phyloP scores from a whole-genome alignment of 1,140 invertebrate species.

The Neodiprion pinetum region DNA sequence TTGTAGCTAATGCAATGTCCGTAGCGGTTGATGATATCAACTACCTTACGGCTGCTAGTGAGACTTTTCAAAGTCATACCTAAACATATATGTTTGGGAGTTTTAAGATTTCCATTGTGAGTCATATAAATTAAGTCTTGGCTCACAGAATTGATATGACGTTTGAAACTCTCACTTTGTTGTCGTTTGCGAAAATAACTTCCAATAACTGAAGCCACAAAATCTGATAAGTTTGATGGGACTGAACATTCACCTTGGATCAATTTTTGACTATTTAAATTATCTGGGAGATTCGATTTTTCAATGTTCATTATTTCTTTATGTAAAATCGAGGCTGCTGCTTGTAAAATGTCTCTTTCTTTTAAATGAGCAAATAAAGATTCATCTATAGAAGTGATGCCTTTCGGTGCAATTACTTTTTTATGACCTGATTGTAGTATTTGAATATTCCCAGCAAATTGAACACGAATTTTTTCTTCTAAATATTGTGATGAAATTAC shows the following conservation, averaged over 20 bases:
- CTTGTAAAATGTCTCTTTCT: neutral
- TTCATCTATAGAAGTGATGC: neutral
- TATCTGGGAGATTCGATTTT: neutral
- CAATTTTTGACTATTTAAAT: neutral
- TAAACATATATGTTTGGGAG: slow-evolving; percentile 41
- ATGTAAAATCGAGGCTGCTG: neutral
- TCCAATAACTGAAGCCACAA: neutral
- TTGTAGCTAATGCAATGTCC: slow-evolving; percentile 45
- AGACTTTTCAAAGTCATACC: slow-evolving; percentile 46
- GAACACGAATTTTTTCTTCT: neutral
- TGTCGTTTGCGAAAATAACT: neutral
- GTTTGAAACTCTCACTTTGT: neutral
- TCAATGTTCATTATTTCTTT: neutral
- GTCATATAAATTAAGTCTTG: neutral
- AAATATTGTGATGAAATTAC: neutral
- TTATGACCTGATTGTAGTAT: neutral
- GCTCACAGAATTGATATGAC: neutral
- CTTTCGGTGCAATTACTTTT: neutral
- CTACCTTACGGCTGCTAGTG: slow-evolving; percentile 45
- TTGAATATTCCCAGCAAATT: neutral
- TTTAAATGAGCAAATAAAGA: neutral
- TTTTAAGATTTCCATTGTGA: slow-evolving; percentile 25
- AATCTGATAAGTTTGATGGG: neutral
- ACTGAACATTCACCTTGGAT: neutral
- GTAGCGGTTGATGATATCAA: slow-evolving; percentile 27